Conservation (phyloP, 2,797 vertebrate species). For the Steatocranus sp. region DNA sequence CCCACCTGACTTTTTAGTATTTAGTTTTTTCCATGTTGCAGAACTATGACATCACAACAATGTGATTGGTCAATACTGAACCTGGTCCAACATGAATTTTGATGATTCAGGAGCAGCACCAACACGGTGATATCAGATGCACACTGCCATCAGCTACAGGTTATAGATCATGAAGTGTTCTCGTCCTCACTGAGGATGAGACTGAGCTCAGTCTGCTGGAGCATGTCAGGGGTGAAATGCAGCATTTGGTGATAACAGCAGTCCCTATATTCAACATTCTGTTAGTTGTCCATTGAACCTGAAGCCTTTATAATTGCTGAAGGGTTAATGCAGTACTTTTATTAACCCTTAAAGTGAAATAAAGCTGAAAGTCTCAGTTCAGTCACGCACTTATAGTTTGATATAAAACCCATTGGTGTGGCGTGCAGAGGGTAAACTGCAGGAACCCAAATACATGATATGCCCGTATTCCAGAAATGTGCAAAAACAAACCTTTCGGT, state of each 20-base stretch:
- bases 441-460: rapidly evolving
- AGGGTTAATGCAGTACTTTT: not conserved
- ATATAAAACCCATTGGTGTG: not conserved
- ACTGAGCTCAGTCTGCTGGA: not conserved
- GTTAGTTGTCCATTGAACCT: not conserved
- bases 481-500: not conserved
- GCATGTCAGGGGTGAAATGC: not conserved
- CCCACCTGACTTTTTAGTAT: not conserved
- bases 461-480: not conserved
- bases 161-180: not conserved
- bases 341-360: not conserved
- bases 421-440: not conserved
- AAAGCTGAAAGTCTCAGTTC: not conserved
- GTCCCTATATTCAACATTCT: not conserved
- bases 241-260: not conserved
- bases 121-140: not conserved
- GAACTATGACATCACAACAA: not conserved
- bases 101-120: rapidly evolving
- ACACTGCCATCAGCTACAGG: not conserved
- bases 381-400: not conserved
- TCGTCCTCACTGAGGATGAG: not conserved
- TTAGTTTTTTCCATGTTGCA: not conserved
- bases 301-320: not conserved
- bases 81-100: not conserved
- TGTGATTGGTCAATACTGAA: not conserved